Conservation (phyloP, 2,888 invertebrate genomes). For the Polyommatus icarus region DNA sequence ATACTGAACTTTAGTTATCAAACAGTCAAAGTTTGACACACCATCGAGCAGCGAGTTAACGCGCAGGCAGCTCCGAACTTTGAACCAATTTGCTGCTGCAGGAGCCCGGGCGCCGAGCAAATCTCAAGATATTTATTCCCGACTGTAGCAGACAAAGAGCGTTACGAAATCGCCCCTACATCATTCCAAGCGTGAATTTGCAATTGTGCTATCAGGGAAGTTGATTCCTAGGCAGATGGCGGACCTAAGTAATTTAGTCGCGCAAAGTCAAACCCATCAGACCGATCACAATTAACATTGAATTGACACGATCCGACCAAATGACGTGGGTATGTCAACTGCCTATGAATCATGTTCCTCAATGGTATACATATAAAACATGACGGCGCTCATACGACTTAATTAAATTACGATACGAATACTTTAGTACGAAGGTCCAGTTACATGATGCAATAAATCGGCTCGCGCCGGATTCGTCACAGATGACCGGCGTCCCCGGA, state of each 20-base stretch:
- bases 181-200: background rate
- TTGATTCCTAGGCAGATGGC: too few relatives aligned
- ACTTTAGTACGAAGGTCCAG: background rate
- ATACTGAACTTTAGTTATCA: background rate
- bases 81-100: background rate
- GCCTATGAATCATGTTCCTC: too few relatives aligned
- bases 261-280: too few relatives aligned
- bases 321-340: too few relatives aligned
- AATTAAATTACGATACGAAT: background rate
- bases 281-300: too few relatives aligned
- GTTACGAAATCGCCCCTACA: background rate
- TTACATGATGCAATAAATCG: background rate
- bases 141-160: background rate
- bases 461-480: background rate
- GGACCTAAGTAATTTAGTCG: too few relatives aligned
- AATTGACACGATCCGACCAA: too few relatives aligned
- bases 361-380: too few relatives aligned
- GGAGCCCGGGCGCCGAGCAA: background rate
- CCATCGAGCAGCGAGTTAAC: background rate
- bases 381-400: too few relatives aligned
- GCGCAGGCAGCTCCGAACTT: background rate
- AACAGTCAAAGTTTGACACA: background rate
- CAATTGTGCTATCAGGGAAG: too few relatives aligned
- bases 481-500: background rate
- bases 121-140: conserved; percentile 2